phyloP scores from a whole-genome alignment of 2,113 vertebrate genomes.

The Triplophysa tibetana region DNA sequence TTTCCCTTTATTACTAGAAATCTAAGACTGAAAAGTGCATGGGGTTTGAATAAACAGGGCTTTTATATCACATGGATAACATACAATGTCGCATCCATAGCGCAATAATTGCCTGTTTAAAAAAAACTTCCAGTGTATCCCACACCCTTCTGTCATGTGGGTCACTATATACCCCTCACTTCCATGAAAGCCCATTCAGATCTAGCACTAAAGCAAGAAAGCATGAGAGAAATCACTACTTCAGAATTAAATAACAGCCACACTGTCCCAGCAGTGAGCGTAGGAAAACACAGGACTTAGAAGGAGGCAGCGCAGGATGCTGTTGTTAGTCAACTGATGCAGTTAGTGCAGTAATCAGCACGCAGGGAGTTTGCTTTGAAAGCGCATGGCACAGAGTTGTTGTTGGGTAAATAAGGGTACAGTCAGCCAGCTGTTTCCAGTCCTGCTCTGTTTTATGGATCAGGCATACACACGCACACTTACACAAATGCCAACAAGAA shows the following conservation, averaged over 20 bases:
- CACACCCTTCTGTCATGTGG: neutral
- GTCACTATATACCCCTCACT: neutral
- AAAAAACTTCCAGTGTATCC: neutral
- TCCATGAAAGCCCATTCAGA: neutral
- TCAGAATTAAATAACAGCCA: neutral
- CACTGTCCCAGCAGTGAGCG: neutral
- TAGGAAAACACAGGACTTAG: constrained; percentile 20
- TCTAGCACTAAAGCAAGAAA: neutral
- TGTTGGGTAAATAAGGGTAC: constrained; percentile 41
- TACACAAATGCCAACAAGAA: constrained; percentile 63
- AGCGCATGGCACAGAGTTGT: constrained; percentile 33
- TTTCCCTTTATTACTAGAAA: too few species aligned
- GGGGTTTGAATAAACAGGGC: too few species aligned
- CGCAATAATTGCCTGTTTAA: too few species aligned
- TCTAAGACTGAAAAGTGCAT: too few species aligned
- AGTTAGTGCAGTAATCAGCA: constrained; percentile 42
- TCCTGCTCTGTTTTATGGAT: constrained; percentile 40
- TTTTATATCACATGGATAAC: too few species aligned
- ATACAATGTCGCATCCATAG: too few species aligned
- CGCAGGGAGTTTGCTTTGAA: constrained; percentile 39
- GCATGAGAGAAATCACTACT: neutral
- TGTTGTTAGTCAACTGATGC: constrained; percentile 27
- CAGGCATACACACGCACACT: constrained; percentile 31
- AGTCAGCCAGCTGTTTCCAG: constrained; percentile 60
- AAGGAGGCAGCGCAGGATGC: neutral